Evolutionary conservation across 2,888 invertebrate genomes (phyloP).

Genomic region (Furcula furcula): DNA sequence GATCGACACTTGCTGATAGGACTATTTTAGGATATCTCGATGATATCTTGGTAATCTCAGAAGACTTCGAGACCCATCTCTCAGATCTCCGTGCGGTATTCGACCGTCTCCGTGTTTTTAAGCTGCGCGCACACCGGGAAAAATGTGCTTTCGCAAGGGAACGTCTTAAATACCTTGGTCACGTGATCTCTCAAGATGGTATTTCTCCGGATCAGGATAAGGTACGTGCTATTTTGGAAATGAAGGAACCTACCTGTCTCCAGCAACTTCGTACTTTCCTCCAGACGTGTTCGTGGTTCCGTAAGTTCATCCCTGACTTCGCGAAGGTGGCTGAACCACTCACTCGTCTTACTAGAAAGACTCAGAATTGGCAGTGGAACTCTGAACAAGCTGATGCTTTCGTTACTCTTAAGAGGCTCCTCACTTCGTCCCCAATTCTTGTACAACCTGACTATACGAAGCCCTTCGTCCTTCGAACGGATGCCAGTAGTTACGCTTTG

Average conservation of each 20-base stretch:
- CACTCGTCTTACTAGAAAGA: constrained; percentile 33
- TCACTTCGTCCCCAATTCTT: constrained; percentile 27
- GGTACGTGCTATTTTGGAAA: constrained; percentile 13
- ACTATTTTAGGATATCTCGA: constrained; percentile 34
- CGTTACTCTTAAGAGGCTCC: constrained; percentile 11
- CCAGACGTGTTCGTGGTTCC: constrained; percentile 40
- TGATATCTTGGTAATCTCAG: too few relatives aligned
- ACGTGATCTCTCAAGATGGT: too few relatives aligned
- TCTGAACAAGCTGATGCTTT: constrained; percentile 20
- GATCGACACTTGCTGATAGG: constrained; percentile 17
- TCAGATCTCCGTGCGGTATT: constrained; percentile 28
- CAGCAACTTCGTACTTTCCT: constrained; percentile 23
- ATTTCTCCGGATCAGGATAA: constrained; percentile 18
- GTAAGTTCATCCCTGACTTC: constrained; percentile 31
- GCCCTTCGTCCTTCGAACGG: constrained; percentile 37
- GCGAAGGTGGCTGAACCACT: constrained; percentile 31
- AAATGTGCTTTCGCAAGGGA: constrained; percentile 30
- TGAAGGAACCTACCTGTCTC: constrained; percentile 15
- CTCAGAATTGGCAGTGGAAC: constrained; percentile 29
- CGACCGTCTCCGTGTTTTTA: constrained; percentile 23
- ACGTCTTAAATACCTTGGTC: too few relatives aligned
- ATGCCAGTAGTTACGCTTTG: constrained; percentile 35
- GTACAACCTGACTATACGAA: constrained; percentile 23
- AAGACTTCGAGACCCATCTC: constrained; percentile 23
- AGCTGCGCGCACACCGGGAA: constrained; percentile 28